Base-by-base conservation (phyloP, 2,888 invertebrate species). In the Tenthredo scrophulariae region DNA sequence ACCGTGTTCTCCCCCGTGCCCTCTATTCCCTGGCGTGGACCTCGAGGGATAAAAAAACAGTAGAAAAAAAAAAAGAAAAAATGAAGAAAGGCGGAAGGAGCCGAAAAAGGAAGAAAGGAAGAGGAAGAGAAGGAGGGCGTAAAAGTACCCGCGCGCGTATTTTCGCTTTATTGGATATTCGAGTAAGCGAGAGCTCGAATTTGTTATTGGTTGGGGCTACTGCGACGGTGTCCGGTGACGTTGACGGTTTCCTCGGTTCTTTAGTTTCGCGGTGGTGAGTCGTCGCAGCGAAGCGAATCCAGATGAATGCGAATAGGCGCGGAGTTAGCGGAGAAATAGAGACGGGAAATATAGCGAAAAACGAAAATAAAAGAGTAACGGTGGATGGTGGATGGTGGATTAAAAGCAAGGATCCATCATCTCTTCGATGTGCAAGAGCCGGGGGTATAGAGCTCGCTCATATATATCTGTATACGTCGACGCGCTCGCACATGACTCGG, bases 311-410 rank as follows among this genome's bases (percentile, higher is more conserved):
- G 84, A 43, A 75, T 80, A 74, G 58, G 84, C 77, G 86, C 86
- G 87, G 86, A 84, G 29, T n/a, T n/a, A 50, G 37, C 40, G 80
- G 50, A 33, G 84, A 83, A 65, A 72, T 40, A 86, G 85, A 82
- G 37, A 40, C 18, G 62, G 74, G 82, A 86, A 86, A 87, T 84
- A 80, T 67, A 84, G 80, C 83, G 85, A 33, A 85, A 85, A 86
- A 87, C 86, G 87, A 86, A 85, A 62, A 62, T 80, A 40, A 67
- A 87, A 85, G 89, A 70, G 72, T 70, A 29, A 50, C 46, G 33
- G 50, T 77, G 84, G 54, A 54, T 54, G 54, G 54, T 54, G 54
- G 50, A 50, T 50, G 50, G 50, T 58, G 80, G 80, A 80, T 80
- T 80, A 80, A 80, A 80, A 80, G 80, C 80, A 80, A 80, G 80